Percentiles rank a stretch among this genome's conserved stretches.
These are phyloP conservation scores for Nannoperca australis DNA, from an alignment of 2,797 vertebrate genomes.

Conservation along the genomic window DNA sequence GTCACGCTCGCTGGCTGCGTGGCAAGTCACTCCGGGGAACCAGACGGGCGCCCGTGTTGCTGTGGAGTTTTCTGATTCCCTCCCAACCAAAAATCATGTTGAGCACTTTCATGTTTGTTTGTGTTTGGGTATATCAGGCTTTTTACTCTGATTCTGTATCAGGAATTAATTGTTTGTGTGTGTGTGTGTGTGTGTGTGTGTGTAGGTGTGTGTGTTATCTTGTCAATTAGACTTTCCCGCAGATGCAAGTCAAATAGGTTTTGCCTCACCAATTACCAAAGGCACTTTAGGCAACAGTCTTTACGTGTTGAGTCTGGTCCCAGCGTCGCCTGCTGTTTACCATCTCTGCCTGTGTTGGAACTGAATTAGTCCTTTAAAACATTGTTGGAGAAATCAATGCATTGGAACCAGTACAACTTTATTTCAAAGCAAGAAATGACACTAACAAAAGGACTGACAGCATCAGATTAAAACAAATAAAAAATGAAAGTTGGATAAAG, in stretches of 20 bases:
- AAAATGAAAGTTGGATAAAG: constrained; percentile 16
- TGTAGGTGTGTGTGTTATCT: background rate
- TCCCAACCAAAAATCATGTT: constrained; percentile 23
- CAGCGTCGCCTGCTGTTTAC: constrained; percentile 28
- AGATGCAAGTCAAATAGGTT: constrained; percentile 52
- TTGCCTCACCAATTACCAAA: constrained; percentile 51
- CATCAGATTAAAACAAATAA: constrained; percentile 22
- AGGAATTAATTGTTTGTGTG: constrained; percentile 25
- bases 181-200: constrained; percentile 8
- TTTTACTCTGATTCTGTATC: constrained; percentile 40
- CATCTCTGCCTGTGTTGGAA: constrained; percentile 27
- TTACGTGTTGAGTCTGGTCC: constrained; percentile 27
- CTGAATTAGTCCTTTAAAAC: constrained; percentile 40
- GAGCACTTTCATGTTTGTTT: constrained; percentile 62
- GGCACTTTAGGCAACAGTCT: constrained; percentile 37
- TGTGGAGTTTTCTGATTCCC: constrained; percentile 41
- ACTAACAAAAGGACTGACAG: background rate
- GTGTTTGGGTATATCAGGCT: constrained; percentile 26
- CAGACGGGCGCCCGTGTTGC: constrained; percentile 22
- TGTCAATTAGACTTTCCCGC: constrained; percentile 53
- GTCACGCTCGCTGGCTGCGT: constrained; percentile 45
- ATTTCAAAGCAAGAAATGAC: background rate
- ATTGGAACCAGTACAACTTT: background rate
- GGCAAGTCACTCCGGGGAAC: constrained; percentile 39
- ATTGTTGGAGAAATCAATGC: constrained; percentile 10